These are phyloP conservation scores for Melitaea athalia DNA, from an alignment of 2,888 invertebrate genomes.

Conservation along the genomic window DNA sequence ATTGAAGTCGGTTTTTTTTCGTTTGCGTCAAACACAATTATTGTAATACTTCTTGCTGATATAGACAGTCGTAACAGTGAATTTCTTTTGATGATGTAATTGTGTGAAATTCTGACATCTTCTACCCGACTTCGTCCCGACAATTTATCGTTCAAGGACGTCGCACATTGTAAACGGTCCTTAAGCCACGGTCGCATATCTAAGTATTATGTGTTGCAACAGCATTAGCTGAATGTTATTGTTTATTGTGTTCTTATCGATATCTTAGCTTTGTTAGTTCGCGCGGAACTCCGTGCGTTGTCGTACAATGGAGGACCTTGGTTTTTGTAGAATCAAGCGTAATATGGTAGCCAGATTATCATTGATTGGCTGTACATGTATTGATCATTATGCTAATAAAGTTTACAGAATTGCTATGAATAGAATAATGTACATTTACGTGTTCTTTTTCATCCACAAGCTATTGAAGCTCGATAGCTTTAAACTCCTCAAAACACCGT, in stretches of 20 bases:
- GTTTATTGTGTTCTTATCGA: slow-evolving; percentile 81
- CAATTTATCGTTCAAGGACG: slow-evolving; percentile 27
- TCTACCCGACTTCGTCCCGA: background rate
- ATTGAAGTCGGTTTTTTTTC: too few species aligned
- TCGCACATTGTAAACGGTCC: slow-evolving; percentile 50
- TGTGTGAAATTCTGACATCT: background rate
- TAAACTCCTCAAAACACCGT: too few species aligned
- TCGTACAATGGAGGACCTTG: slow-evolving; percentile 67
- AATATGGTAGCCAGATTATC: slow-evolving; percentile 47
- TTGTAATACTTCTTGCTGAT: too few species aligned
- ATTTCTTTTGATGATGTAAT: background rate
- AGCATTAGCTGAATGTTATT: slow-evolving; percentile 73
- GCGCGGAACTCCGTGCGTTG: slow-evolving; percentile 51
- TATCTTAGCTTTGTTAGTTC: slow-evolving; percentile 66
- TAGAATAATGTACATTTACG: slow-evolving; percentile 15
- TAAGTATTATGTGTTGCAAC: slow-evolving; percentile 57
- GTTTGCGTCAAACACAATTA: too few species aligned
- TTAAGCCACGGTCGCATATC: slow-evolving; percentile 63
- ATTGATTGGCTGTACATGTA: slow-evolving; percentile 34
- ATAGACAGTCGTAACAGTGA: background rate
- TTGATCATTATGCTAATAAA: slow-evolving; percentile 34
- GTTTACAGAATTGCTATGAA: slow-evolving; percentile 4
- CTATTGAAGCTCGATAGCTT: too few species aligned
- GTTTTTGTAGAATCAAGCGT: slow-evolving; percentile 64
- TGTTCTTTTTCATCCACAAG: background rate